phyloP scores from a whole-genome alignment of 2,888 invertebrate species.

The Tenthredo amoena region DNA sequence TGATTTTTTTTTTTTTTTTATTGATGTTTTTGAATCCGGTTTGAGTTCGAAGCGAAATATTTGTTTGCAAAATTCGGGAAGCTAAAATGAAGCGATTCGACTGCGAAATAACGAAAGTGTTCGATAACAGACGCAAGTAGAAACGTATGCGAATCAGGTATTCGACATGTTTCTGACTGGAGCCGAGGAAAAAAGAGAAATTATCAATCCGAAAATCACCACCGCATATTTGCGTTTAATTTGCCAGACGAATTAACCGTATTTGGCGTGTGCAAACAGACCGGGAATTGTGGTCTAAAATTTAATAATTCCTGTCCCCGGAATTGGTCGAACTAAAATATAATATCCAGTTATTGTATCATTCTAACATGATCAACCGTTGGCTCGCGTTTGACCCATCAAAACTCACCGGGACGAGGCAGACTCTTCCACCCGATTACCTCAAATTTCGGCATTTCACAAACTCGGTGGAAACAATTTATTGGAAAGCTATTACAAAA shows the following conservation, averaged over 20 bases:
- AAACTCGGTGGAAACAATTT: conserved; percentile 40
- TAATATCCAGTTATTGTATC: conserved; percentile 49
- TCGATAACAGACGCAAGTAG: background rate
- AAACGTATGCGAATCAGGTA: background rate
- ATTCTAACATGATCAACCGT: conserved; percentile 45
- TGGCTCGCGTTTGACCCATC: conserved; percentile 38
- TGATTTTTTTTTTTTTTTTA: background rate
- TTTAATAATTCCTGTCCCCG: conserved; percentile 48
- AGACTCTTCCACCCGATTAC: conserved; percentile 44
- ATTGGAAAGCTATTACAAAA: conserved; percentile 59
- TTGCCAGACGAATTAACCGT: conserved; percentile 65
- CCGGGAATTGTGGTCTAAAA: conserved; percentile 46
- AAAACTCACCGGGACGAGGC: conserved; percentile 29
- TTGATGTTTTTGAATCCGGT: background rate
- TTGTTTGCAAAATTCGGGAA: background rate
- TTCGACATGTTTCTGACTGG: conserved; percentile 6
- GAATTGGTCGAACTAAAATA: conserved; percentile 46
- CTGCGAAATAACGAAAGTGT: background rate
- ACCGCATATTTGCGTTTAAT: conserved; percentile 70
- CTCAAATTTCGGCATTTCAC: conserved; percentile 39
- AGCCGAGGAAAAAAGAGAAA: background rate
- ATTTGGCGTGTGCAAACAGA: conserved; percentile 63
- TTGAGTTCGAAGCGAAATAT: background rate
- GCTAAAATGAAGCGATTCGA: background rate
- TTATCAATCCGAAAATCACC: conserved; percentile 34